Conservation (phyloP, 2,797 vertebrate genomes). For the Naso thynnoides region DNA sequence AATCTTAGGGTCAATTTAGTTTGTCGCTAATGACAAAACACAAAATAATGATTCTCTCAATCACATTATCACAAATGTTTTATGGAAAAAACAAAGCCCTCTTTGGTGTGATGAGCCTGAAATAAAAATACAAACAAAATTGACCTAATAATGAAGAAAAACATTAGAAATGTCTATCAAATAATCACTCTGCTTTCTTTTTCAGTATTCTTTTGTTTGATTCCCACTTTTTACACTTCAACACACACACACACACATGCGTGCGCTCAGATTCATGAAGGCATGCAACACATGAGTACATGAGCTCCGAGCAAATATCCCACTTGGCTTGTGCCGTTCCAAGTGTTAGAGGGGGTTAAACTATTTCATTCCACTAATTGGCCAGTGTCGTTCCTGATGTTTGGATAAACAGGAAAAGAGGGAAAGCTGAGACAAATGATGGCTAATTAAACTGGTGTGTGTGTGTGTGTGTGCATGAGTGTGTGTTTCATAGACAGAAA, state of each 20-base stretch:
- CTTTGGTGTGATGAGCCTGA: conserved; percentile 40
- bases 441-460: conserved; percentile 91
- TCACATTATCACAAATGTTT: conserved; percentile 21
- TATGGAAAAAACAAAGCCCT: conserved; percentile 24
- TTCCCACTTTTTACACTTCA: conserved; percentile 15
- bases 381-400: conserved; percentile 91
- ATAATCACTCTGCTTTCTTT: conserved; percentile 34
- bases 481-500: conserved; percentile 52
- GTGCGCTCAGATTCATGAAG: conserved; percentile 11
- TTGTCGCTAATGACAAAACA: conserved; percentile 55
- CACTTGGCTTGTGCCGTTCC: conserved; percentile 69
- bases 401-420: conserved; percentile 92
- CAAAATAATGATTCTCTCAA: conserved; percentile 41
- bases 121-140: conserved; percentile 53
- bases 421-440: conserved; percentile 92
- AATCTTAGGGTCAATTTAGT: conserved; percentile 64
- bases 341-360: conserved; percentile 87
- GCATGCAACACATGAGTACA: conserved; percentile 31
- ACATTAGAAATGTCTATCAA: conserved; percentile 39
- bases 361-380: conserved; percentile 94
- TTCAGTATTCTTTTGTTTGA: conserved; percentile 45
- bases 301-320: conserved; percentile 65
- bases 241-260: conserved; percentile 6
- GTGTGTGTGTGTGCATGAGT: conserved; percentile 29
- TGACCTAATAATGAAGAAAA: conserved; percentile 44